Percentiles rank a stretch among this genome's conserved stretches.
Conservation (phyloP, 2,888 invertebrate species). For the Sclerodermus sp. region DNA sequence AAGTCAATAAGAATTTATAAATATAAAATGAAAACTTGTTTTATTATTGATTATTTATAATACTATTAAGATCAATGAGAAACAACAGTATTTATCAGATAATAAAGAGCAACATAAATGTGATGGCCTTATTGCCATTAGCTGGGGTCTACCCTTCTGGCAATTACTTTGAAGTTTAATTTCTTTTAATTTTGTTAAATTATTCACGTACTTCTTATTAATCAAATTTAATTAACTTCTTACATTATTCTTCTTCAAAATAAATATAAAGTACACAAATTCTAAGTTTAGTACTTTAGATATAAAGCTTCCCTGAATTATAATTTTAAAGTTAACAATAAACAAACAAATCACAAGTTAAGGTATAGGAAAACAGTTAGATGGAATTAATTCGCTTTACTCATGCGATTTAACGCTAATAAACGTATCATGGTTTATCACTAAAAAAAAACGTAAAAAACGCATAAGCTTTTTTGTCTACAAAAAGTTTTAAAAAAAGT, state of each 20-base stretch:
- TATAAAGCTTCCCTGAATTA: constrained; percentile 12
- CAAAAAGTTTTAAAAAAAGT: constrained; percentile 5
- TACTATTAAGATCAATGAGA: constrained; percentile 25
- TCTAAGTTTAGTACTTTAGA: constrained; percentile 18
- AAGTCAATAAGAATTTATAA: too few relatives aligned
- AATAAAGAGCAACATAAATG: constrained; percentile 12
- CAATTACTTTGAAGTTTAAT: constrained; percentile 17
- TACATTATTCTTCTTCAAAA: constrained; percentile 5
- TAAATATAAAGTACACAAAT: constrained; percentile 14
- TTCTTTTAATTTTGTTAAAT: constrained; percentile 14
- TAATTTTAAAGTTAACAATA: constrained; percentile 13
- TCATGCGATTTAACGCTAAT: too few relatives aligned
- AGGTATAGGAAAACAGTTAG: constrained; percentile 1
- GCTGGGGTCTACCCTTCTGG: constrained; percentile 37
- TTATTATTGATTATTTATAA: constrained; percentile 1
- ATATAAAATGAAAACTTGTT: too few relatives aligned
- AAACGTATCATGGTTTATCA: too few relatives aligned
- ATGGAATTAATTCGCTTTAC: too few relatives aligned
- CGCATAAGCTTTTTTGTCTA: too few relatives aligned
- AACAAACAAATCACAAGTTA: constrained; percentile 4
- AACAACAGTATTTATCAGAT: constrained; percentile 24
- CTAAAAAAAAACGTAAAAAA: too few relatives aligned
- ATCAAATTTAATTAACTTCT: constrained; percentile 9
- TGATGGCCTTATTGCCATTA: constrained; percentile 15
- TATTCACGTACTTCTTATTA: constrained; percentile 4